Evolutionary conservation across 2,113 vertebrate species (phyloP), one percentile per base, ranked within the genome.

Genomic region (Paratilapia polleni): DNA sequence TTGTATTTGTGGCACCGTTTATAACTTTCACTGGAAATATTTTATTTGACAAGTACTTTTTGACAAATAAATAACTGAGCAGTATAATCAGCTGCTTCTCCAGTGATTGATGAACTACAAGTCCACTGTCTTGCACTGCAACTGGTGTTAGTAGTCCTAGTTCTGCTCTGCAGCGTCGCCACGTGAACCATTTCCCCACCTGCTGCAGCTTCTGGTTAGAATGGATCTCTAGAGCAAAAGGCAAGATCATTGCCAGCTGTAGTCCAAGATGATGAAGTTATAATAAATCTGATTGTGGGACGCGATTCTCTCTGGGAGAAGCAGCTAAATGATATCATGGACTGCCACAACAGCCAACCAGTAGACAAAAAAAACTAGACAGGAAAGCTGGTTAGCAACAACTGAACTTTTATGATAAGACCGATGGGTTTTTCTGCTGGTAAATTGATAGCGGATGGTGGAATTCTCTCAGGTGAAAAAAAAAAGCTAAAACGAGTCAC

Each of bases 131-230:
- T 2, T 14, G 43, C 14, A 15, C 43, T 47, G 13, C 14, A 15
- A 2, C 14, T 3, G 24, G 3, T 68, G 0, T 68, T 68, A 19
- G 22, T 11, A 47, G 0, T 19, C 38, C 2, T 19, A 47, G 41
- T 47, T 47, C 0, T 70, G 64, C 41, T 28, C 22, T 28, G 41
- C 41, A 49, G 64, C 64, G 41, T 70, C 26, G 22, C 64, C 14
- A 49, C 15, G 49, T 4, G 64, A 68, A 26, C 41, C 26, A 15
- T 47, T 68, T 22, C 26, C 47, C 41, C 19, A 68, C 41, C 0
- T 28, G 47, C 64, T 28, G 15, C 15, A 68, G 41, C 15, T 68
- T 19, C 15, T 68, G 41, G 5, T 68, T 49, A 4, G 3, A 38
- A 47, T 47, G 14, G 49, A 7, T 52, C 47, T 49, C 47, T 26